Base-by-base conservation (phyloP, 2,797 vertebrate genomes). In the Crypturellus tataupa region DNA sequence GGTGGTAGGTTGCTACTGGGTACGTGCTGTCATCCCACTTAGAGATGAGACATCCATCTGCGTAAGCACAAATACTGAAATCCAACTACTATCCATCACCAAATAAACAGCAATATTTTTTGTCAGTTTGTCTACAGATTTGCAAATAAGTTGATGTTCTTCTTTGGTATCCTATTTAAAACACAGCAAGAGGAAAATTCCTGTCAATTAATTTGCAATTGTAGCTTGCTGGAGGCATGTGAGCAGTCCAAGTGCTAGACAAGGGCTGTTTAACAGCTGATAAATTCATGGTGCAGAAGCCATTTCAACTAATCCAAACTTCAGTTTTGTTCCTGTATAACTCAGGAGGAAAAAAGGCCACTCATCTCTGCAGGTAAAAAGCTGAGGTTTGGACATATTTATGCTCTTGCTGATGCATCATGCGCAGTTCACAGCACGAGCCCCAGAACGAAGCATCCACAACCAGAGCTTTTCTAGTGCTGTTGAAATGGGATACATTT, bases 71-170 rank as follows among this genome's bases (percentile, higher is more conserved):
- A 24, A 44, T 67, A 40, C 2, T 51, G 80, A 69, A 37, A 31
- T 53, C 47, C 12, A 42, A 21, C n/a, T 87, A 67, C 68, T 89
- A 79, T 10, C 63, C 67, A 16, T 55, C 51, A 72, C 24, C 69
- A 88, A 65, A 72, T 39, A 65, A 70, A 39, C 53, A 82, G 47
- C 40, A 63, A 29, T 21, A 27, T 37, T 69, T 85, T 85, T 51
- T 17, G 14, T 44, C 69, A 65, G 80, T 46, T 63, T 2, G 2
- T 16, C 69, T 44, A 31, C 44, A 49, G 79, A 44, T 27, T 35
- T 91, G 23, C 29, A 82, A 79, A 65, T 20, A 40, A 19, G 15
- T 59, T 51, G 4, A 80, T 44, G 8, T 37, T 64, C 15, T 29
- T 85, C 70, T 90, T 16, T n/a, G 42, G 31, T 59, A 31, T 19